Evolutionary conservation across 2,888 invertebrate species (phyloP).

Genomic region (Hemicrepidius hirtus): DNA sequence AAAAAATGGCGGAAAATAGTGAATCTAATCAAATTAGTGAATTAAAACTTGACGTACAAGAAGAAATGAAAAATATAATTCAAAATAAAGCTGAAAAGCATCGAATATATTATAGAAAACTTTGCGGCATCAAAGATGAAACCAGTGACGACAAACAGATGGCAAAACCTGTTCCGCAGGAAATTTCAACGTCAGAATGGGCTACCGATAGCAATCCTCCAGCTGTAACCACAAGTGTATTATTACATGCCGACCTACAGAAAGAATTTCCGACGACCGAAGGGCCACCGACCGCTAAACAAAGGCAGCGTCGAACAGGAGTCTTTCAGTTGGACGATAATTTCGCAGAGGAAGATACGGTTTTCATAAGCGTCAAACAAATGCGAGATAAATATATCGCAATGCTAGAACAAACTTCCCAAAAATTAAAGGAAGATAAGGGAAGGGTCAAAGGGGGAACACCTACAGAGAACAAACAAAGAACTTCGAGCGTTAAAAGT

Average conservation of each 20-base stretch:
- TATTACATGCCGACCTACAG: constrained; percentile 30
- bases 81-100: constrained; percentile 66
- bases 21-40: neutral
- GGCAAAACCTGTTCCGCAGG: constrained; percentile 50
- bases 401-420: constrained; percentile 65
- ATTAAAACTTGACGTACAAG: constrained; percentile 27
- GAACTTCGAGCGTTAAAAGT: constrained; percentile 31
- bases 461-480: constrained; percentile 6
- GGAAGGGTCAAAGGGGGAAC: constrained; percentile 5
- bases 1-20: neutral
- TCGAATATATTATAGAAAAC: constrained; percentile 63
- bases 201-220: constrained; percentile 29
- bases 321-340: constrained; percentile 62
- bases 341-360: constrained; percentile 52
- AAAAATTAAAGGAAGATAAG: constrained; percentile 55
- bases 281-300: constrained; percentile 43
- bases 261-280: constrained; percentile 34
- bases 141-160: constrained; percentile 45
- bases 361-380: constrained; percentile 66
- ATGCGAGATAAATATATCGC: constrained; percentile 66
- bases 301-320: constrained; percentile 66
- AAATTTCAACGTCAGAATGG: constrained; percentile 39
- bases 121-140: constrained; percentile 47
- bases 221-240: constrained; percentile 28
- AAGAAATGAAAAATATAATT: constrained; percentile 57